These are phyloP conservation scores for Crossoptilon crossoptilon DNA, from an alignment of 2,797 vertebrate genomes.

Conservation along the genomic window DNA sequence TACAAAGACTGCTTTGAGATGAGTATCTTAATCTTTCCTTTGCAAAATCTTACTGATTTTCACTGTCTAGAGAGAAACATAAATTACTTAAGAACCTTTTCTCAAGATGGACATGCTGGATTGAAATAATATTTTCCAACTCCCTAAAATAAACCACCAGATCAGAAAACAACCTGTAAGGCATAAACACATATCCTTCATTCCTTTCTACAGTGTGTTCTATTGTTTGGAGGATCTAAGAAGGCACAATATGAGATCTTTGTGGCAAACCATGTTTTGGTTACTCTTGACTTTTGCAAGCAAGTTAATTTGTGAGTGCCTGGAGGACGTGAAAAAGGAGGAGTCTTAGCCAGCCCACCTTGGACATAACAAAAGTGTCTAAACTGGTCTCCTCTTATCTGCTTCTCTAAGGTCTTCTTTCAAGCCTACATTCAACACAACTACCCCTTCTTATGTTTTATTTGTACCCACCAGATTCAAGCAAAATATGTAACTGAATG, in stretches of 20 bases:
- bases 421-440: background rate
- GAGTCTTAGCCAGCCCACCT: background rate
- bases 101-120: background rate
- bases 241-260: fast-evolving
- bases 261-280: background rate
- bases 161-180: background rate
- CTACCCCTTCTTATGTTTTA: background rate
- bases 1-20: background rate
- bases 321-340: background rate
- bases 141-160: background rate
- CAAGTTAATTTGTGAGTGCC: background rate
- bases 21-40: background rate
- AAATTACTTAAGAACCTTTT: background rate
- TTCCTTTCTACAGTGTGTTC: background rate
- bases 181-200: background rate
- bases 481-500: background rate
- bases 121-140: background rate
- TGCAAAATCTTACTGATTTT: background rate
- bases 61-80: background rate
- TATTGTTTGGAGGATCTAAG: fast-evolving
- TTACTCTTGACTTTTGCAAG: background rate
- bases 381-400: background rate
- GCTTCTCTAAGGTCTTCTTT: fast-evolving
- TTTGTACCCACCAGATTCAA: background rate
- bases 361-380: background rate